Evolutionary conservation across 2,113 vertebrate species (phyloP).

Genomic region (Hypomesus transpacificus): DNA sequence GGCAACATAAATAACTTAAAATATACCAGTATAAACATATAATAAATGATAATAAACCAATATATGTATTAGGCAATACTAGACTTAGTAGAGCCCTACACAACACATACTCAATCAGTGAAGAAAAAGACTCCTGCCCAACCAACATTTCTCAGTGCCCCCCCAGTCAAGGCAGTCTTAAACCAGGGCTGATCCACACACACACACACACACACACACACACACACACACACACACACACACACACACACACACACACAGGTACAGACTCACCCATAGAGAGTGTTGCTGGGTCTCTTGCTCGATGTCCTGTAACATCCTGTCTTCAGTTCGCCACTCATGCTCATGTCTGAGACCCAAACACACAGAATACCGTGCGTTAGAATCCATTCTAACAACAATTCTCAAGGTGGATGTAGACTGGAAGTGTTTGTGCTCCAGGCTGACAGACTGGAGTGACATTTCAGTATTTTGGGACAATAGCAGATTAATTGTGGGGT

Average conservation of each 20-base stretch:
- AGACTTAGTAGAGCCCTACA: too few relatives aligned
- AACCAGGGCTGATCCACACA: conserved; percentile 24
- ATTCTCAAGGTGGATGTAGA: not conserved
- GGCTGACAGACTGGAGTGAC: too few relatives aligned
- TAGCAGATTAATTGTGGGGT: too few relatives aligned
- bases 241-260: not conserved
- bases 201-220: conserved; percentile 11
- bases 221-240: not conserved
- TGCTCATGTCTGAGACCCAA: conserved; percentile 67
- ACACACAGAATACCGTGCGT: conserved; percentile 32
- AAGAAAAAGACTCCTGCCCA: too few relatives aligned
- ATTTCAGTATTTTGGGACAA: too few relatives aligned
- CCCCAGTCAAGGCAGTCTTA: conserved; percentile 18
- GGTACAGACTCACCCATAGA: conserved; percentile 68
- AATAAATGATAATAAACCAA: too few relatives aligned
- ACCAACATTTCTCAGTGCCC: not conserved
- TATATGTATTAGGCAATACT: too few relatives aligned
- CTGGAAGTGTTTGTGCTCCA: too few relatives aligned
- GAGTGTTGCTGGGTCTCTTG: conserved; percentile 69
- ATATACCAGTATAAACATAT: too few relatives aligned
- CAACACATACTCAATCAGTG: too few relatives aligned
- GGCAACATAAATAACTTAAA: too few relatives aligned
- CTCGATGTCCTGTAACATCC: conserved; percentile 67
- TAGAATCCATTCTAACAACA: not conserved
- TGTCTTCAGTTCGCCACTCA: conserved; percentile 76